Evolutionary conservation across 1,140 invertebrate species (phyloP).

Genomic region (Metopolophium dirhodum): DNA sequence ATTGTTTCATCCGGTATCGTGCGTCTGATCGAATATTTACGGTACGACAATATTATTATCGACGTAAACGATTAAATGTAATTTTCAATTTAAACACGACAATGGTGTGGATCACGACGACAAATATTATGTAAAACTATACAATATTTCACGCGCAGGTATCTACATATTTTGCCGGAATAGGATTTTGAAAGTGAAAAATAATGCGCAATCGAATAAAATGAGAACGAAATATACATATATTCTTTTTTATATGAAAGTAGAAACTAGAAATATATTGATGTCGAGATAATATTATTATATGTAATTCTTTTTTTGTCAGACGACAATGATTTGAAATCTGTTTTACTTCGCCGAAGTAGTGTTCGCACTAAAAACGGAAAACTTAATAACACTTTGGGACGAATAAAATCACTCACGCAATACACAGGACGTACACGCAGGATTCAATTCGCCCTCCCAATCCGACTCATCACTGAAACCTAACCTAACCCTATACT

Average conservation of each 20-base stretch:
- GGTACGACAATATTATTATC: neutral
- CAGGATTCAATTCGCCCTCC: neutral
- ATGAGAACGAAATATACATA: neutral
- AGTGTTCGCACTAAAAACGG: neutral
- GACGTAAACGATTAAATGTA: neutral
- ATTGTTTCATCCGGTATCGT: too few species aligned
- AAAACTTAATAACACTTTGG: slow-evolving; percentile 6
- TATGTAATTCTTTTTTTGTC: neutral
- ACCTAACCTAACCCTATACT: neutral
- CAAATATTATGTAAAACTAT: slow-evolving; percentile 13
- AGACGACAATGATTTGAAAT: neutral
- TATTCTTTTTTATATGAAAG: neutral
- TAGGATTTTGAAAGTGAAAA: neutral
- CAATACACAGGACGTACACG: neutral
- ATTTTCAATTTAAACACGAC: neutral
- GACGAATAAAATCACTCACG: neutral
- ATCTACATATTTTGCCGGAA: neutral
- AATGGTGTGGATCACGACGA: neutral
- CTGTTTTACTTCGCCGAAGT: neutral
- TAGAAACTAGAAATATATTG: neutral
- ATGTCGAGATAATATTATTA: neutral
- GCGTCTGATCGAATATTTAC: neutral
- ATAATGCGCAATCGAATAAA: slow-evolving; percentile 8
- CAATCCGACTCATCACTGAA: neutral
- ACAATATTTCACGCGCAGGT: neutral